Base-by-base conservation (phyloP, 2,797 vertebrate genomes). In the Sebastes matsubarae region DNA sequence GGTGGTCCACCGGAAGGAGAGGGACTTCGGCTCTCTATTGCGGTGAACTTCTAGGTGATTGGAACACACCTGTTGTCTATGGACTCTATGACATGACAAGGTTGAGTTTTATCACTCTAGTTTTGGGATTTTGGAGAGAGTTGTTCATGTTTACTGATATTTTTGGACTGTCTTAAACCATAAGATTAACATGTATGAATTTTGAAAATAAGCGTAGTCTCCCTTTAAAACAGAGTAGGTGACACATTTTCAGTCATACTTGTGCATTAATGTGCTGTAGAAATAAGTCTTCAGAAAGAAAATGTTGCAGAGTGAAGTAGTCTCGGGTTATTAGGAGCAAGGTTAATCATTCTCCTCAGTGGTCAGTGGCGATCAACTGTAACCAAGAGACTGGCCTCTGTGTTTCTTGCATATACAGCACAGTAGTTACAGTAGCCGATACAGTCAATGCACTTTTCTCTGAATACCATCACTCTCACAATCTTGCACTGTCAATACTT, bases 331-430 rank as follows among this genome's bases (percentile, higher is more conserved):
- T 75, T 82, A 55, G 73, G 80, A 85, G 50, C 80, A 83, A 70
- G 36, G 83, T 88, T 87, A 86, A 91, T 90, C 52, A 92, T 80
- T 88, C 75, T 74, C 73, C 50, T 74, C 18, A 30, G 22, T 54
- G 38, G 57, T 74, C 66, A 77, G 55, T 16, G 22, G 13, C 30
- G 60, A 59, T 73, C 59, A 70, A 16, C 12, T 67, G 57, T 16
- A 36, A 55, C 24, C 25, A 22, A 32, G 29, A 52, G n/a, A 38
- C 38, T 55, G 55, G 7, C 61, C 63, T 67, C 38, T 42, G 38
- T 32, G 30, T 42, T 68, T 71, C 34, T 84, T 88, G 65, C 73
- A 67, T 65, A 6, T 27, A 20, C 54, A 36, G 32, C 25, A 14
- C 32, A 36, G 16, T 25, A 14, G 8, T 78, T 81, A n/a, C n/a